A percentile compares a stretch with the other conserved stretches of the same genome.
These are phyloP conservation scores for Anodontia alba DNA, from an alignment of 2,888 invertebrate genomes.

Conservation along the genomic window DNA sequence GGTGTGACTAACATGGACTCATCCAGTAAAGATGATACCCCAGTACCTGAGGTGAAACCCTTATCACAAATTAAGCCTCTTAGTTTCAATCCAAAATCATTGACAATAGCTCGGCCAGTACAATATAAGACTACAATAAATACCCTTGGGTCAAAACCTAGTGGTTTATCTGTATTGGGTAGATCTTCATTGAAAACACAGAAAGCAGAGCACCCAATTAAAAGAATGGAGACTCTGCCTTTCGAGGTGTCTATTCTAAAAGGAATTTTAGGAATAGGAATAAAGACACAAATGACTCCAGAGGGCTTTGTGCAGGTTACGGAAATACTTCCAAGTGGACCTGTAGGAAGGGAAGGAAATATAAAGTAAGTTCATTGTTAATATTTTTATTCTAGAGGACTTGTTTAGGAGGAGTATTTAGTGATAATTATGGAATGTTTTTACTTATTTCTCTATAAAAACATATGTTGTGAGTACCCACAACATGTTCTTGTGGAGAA, in stretches of 20 bases:
- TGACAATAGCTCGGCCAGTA: conserved; percentile 54
- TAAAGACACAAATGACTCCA: conserved; percentile 73
- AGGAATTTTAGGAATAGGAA: conserved; percentile 82
- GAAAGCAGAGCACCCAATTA: conserved; percentile 67
- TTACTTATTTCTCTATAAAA: too few species aligned
- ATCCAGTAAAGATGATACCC: conserved; percentile 28
- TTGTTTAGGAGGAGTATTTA: too few species aligned
- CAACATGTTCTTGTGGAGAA: too few species aligned
- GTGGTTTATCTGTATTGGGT: conserved; percentile 52
- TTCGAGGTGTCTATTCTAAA: conserved; percentile 81
- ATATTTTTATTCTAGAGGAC: too few species aligned
- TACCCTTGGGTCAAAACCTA: conserved; percentile 56
- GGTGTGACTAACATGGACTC: conserved; percentile 30
- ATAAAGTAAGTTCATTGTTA: conserved; percentile 72
- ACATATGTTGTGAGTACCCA: too few species aligned
- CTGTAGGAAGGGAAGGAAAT: conserved; percentile 79
- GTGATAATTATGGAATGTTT: too few species aligned
- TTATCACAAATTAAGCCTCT: conserved; percentile 69
- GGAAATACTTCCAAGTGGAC: conserved; percentile 77
- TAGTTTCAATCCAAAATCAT: conserved; percentile 65
- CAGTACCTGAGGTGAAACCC: conserved; percentile 58
- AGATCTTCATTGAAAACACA: conserved; percentile 35
- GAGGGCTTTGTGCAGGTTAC: conserved; percentile 74
- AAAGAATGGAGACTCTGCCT: conserved; percentile 74
- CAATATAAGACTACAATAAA: conserved; percentile 66